Percentiles rank a stretch among this genome's conserved stretches.
Conservation (phyloP, 2,888 invertebrate species). For the Idaea aversata region DNA sequence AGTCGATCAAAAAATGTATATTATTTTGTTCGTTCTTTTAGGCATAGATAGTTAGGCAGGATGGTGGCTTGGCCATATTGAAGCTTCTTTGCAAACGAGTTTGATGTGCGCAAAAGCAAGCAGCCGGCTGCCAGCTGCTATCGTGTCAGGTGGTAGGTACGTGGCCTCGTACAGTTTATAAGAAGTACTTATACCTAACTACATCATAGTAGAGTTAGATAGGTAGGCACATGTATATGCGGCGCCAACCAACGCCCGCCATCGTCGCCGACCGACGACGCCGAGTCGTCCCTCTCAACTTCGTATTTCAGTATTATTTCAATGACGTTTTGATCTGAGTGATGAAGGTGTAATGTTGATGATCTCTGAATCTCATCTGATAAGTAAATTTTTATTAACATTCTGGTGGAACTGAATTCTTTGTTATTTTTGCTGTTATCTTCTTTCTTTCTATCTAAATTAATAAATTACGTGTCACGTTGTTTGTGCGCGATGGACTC, state of each 20-base stretch:
- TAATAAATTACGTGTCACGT: too few species aligned
- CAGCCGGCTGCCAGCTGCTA: conserved; percentile 73
- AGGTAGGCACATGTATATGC: conserved; percentile 3
- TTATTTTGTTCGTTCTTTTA: background rate
- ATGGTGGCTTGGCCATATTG: conserved; percentile 64
- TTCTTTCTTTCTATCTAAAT: too few species aligned
- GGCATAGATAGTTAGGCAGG: conserved; percentile 7
- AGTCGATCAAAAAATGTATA: background rate
- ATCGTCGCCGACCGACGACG: background rate
- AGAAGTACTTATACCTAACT: conserved; percentile 35
- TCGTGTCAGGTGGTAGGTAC: conserved; percentile 74
- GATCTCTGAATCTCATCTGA: background rate
- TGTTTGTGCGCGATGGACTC: too few species aligned
- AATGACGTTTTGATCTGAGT: background rate
- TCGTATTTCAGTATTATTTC: conserved; percentile 16
- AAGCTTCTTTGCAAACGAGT: conserved; percentile 71
- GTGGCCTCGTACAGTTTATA: conserved; percentile 60
- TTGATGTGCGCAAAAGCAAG: conserved; percentile 64
- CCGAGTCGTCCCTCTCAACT: conserved; percentile 2
- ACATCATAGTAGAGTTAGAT: conserved; percentile 10
- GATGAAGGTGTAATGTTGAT: background rate
- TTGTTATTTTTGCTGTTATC: too few species aligned
- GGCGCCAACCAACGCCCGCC: background rate
- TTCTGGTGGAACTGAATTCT: too few species aligned
- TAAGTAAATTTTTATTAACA: too few species aligned